Conservation (phyloP, 2,888 invertebrate species). For the Podabrus alpinus region DNA sequence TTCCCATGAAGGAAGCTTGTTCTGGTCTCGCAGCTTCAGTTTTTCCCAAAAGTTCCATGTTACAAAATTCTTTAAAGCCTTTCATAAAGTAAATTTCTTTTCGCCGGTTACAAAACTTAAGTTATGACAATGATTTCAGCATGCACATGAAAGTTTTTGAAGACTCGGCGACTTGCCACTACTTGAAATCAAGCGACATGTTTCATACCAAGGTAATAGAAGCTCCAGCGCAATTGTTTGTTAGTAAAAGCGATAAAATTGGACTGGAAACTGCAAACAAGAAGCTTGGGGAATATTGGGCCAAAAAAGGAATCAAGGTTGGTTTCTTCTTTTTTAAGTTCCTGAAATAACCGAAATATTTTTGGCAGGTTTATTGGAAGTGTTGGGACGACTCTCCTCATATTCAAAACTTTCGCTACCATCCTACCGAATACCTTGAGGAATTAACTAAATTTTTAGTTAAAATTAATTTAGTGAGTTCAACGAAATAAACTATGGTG, state of each 20-base stretch:
- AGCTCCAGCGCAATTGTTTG: background rate
- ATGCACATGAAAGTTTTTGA: background rate
- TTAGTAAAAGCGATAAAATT: background rate
- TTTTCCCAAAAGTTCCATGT: background rate
- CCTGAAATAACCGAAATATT: background rate
- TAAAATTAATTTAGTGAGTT: background rate
- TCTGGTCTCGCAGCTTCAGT: background rate
- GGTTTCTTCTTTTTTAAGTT: background rate
- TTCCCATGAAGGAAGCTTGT: background rate
- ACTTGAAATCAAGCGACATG: background rate
- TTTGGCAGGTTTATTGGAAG: background rate
- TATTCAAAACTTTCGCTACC: background rate
- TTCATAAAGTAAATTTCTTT: background rate
- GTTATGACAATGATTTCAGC: background rate
- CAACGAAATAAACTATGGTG: background rate
- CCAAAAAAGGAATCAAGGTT: background rate
- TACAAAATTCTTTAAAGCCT: background rate
- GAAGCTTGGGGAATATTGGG: background rate
- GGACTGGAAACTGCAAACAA: background rate
- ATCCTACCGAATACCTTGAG: background rate
- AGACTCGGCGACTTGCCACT: background rate
- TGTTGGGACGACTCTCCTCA: constrained; percentile 1
- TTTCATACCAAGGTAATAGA: background rate
- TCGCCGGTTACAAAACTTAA: background rate
- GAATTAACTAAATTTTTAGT: background rate